Percentiles rank a stretch among this genome's conserved stretches.
phyloP scores from a whole-genome alignment of 2,113 vertebrate genomes.

The Grammomys surdaster region DNA sequence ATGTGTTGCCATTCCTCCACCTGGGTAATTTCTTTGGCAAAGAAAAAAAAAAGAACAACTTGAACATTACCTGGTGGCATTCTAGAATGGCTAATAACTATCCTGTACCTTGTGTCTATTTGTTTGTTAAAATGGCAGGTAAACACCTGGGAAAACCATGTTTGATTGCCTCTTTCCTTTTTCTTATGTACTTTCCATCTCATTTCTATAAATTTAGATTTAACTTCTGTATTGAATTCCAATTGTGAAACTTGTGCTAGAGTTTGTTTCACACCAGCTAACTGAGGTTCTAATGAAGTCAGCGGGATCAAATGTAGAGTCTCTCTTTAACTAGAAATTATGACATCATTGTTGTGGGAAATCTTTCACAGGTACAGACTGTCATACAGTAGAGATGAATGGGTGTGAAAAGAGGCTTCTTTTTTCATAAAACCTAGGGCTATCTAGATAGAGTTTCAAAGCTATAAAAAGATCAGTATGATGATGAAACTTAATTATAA shows the following conservation, averaged over 20 bases:
- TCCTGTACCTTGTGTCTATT: not conserved
- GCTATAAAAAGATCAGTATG: not conserved
- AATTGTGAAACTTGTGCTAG: not conserved
- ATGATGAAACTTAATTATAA: not conserved
- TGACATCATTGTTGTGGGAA: not conserved
- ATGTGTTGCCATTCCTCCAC: not conserved
- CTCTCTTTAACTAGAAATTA: not conserved
- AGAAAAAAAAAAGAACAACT: not conserved
- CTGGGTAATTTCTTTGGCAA: not conserved
- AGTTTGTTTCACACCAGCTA: not conserved
- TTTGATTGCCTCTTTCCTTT: not conserved
- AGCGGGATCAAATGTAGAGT: conserved; percentile 3
- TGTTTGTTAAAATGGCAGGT: not conserved
- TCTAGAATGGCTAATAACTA: not conserved
- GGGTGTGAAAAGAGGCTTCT: not conserved
- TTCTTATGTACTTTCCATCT: not conserved
- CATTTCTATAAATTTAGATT: not conserved
- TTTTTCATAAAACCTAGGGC: not conserved
- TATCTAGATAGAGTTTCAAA: not conserved
- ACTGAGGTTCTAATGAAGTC: not conserved
- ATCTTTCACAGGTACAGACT: not conserved
- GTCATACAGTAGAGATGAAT: not conserved
- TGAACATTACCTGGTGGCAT: not conserved
- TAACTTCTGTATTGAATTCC: conserved; percentile 24
- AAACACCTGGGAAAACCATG: not conserved